Evolutionary conservation across 2,888 invertebrate genomes (phyloP).

Genomic region (Tanytarsus gracilentus): DNA sequence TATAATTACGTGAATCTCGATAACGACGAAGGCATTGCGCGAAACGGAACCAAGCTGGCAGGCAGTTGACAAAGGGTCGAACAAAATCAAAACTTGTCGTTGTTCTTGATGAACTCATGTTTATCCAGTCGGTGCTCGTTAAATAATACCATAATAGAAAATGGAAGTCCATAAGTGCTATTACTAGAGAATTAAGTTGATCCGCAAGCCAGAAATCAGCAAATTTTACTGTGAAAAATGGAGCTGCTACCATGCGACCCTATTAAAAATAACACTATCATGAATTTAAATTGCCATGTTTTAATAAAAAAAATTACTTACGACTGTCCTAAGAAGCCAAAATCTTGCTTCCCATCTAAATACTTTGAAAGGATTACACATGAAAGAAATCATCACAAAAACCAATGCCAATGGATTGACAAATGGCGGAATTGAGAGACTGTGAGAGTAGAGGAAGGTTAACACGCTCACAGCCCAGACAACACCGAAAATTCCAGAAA

Average conservation of each 20-base stretch:
- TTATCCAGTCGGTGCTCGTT: conserved; percentile 64
- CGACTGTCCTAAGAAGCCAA: conserved; percentile 85
- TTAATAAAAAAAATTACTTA: conserved; percentile 44
- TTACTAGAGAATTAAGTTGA: conserved; percentile 87
- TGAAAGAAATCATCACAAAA: conserved; percentile 70
- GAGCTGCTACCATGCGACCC: conserved; percentile 79
- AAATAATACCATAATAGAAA: conserved; percentile 89
- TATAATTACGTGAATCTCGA: conserved; percentile 57
- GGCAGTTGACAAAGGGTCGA: conserved; percentile 75
- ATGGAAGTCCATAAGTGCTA: conserved; percentile 86
- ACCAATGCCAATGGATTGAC: conserved; percentile 82
- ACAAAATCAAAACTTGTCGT: conserved; percentile 63
- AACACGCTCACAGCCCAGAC: conserved; percentile 89
- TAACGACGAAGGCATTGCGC: conserved; percentile 94
- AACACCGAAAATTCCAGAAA: conserved; percentile 87
- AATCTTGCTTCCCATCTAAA: conserved; percentile 88
- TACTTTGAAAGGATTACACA: conserved; percentile 87
- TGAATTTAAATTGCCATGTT: conserved; percentile 13
- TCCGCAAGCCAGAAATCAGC: conserved; percentile 99
- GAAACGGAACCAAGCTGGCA: conserved; percentile 97
- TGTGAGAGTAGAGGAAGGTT: conserved; percentile 54
- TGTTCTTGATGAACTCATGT: conserved; percentile 54
- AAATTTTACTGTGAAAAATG: conserved; percentile 88
- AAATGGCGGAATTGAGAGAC: conserved; percentile 83
- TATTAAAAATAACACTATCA: conserved; percentile 40